Evolutionary conservation across 1,140 invertebrate genomes (phyloP), one percentile per base, ranked within the genome.

Genomic region (Euglossa dilemma): DNA sequence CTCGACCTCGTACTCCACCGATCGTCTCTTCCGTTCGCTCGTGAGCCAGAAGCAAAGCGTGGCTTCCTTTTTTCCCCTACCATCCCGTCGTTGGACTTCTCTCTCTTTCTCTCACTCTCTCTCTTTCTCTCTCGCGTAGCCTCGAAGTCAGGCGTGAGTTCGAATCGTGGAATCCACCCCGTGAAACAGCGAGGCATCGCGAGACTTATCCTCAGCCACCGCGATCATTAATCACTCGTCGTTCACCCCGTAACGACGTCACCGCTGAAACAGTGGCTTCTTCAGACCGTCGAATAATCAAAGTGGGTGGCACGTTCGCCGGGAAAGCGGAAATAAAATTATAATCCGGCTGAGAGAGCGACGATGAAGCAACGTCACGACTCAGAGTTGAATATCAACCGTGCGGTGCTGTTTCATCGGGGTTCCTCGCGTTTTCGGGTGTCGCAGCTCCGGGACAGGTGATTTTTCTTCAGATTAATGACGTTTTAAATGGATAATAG

Each of bases 151-250:
- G 71, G 61, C 59, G 63, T 66, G n/a, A 59, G 47, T 61, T 70
- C 59, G 79, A 84, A 86, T 80, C 83, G 77, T 78, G 69, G 81
- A 89, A 87, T 86, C 89, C 80, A 84, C 86, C 67, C 50, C 45
- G 43, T 16, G 67, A 87, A 87, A 36, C 69, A 63, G 64, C 71
- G 66, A 85, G 84, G 67, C 63, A 80, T 81, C 78, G 69, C 89
- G 86, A 89, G 90, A 90, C 87, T 90, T 12, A 88, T 91, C 85
- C 87, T 84, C 63, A 50, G 85, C 88, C 89, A 84, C 73, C 66
- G 73, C 70, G 88, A 82, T 93, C 91, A 94, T 94, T 94, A 93
- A 93, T 93, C 92, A 94, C 92, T 78, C 91, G 80, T 85, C 72
- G 81, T 74, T 86, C 85, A 87, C 83, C 75, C 75, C 70, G 78